Base-by-base conservation (phyloP, 2,113 vertebrate genomes). In the Puntigrus tetrazona region DNA sequence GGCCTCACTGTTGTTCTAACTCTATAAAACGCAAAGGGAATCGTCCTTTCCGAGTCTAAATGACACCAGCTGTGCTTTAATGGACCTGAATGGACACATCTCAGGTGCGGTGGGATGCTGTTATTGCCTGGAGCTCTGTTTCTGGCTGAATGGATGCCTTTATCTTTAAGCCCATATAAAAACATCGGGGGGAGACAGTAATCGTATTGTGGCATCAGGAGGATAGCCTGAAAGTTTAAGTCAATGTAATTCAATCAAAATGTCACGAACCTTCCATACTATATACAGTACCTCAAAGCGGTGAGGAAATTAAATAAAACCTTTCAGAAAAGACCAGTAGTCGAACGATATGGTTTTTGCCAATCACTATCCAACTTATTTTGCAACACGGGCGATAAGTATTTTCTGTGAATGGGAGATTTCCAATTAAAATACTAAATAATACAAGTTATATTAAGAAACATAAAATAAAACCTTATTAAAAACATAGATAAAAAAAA, bases 81-180 rank as follows among this genome's bases (percentile, higher is more conserved):
- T 80, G 59, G 78, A 80, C 78, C 78, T 80, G 78, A 80, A 80
- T 80, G 78, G 78, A 80, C 78, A 80, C 78, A 67, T 80, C 78
- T 67, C 78, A 80, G 59, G 78, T 80, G 78, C 78, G 20, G 59
- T 65, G 78, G 78, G 78, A 80, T 10, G 10, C 27, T 67, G 59
- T 47, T 67, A 47, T 67, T 50, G 78, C 78, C 78, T 43, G 59
- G 59, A 67, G 78, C 78, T 47, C 18, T 31, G 43, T 47, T 80
- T 80, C 59, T 80, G 78, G 38, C 78, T 80, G 78, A 25, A 80
- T 75, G 78, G 78, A 80, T 31, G 59, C 78, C 78, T 80, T 67
- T 80, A 80, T 80, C 59, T 67, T 80, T 67, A 41, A 67, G 59
- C 78, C 8, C 78, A 67, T 65, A 80, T 65, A 80, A 80, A 80